A percentile compares a stretch with the other conserved stretches of the same genome.
Conservation (phyloP, 2,888 invertebrate genomes). For the Drosophila tanythrix region DNA sequence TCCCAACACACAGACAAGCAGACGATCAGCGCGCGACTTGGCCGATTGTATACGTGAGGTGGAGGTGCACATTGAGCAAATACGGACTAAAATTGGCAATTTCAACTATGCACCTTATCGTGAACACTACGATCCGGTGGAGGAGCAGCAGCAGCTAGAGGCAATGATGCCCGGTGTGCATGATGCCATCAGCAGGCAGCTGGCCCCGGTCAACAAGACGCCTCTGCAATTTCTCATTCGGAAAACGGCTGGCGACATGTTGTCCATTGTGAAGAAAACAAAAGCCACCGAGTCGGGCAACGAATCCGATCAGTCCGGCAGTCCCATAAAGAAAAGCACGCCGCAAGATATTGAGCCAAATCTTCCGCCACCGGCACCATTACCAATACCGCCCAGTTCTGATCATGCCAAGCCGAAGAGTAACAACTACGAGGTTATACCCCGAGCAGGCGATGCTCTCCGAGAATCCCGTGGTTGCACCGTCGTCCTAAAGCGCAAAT, state of each 20-base stretch:
- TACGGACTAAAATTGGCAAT: constrained; percentile 89
- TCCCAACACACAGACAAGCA: constrained; percentile 86
- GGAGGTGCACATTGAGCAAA: constrained; percentile 90
- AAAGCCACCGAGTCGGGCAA: constrained; percentile 76
- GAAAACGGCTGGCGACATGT: constrained; percentile 83
- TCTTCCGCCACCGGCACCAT: not conserved
- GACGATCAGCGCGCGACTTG: constrained; percentile 85
- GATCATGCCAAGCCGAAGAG: constrained; percentile 61
- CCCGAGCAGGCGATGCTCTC: constrained; percentile 67
- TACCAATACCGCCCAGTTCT: not conserved
- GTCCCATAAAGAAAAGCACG: constrained; percentile 52
- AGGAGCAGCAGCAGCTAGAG: constrained; percentile 88
- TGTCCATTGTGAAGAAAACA: constrained; percentile 83
- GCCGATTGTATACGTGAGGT: constrained; percentile 90
- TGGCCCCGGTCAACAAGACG: constrained; percentile 74
- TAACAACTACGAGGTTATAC: constrained; percentile 82
- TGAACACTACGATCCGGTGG: constrained; percentile 88
- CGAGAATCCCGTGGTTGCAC: constrained; percentile 77
- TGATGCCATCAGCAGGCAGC: constrained; percentile 74
- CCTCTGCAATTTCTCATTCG: constrained; percentile 84
- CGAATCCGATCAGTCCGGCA: constrained; percentile 79
- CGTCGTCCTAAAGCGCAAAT: constrained; percentile 84
- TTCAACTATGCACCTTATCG: constrained; percentile 91
- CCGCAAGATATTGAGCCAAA: constrained; percentile 4
- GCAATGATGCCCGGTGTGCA: constrained; percentile 87